Evolutionary conservation across 2,888 invertebrate genomes (phyloP).

Genomic region (Ptychoptera albimana): DNA sequence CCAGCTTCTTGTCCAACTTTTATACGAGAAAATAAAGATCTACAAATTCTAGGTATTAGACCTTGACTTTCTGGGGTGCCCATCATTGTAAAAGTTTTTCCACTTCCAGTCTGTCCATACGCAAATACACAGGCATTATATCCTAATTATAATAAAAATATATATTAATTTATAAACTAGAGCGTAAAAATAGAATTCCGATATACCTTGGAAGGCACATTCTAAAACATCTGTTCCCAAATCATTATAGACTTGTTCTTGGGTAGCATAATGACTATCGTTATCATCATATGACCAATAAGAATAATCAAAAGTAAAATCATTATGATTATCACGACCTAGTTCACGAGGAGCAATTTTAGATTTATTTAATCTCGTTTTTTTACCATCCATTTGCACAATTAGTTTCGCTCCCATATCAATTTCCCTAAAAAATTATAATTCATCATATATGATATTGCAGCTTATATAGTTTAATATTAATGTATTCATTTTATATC

Average conservation of each 20-base stretch:
- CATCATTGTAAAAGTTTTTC: slow-evolving; percentile 89
- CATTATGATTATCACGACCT: slow-evolving; percentile 50
- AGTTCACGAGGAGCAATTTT: slow-evolving; percentile 33
- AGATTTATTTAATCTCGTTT: slow-evolving; percentile 58
- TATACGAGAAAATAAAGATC: slow-evolving; percentile 67
- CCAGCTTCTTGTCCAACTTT: slow-evolving; percentile 65
- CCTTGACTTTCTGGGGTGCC: slow-evolving; percentile 63
- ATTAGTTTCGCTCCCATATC: slow-evolving; percentile 71
- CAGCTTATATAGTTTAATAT: too few relatives aligned
- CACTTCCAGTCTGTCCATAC: slow-evolving; percentile 82
- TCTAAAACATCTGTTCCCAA: slow-evolving; percentile 57
- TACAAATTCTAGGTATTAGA: slow-evolving; percentile 72
- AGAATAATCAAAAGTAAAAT: slow-evolving; percentile 80
- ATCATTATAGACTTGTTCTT: slow-evolving; percentile 62
- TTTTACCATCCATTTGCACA: slow-evolving; percentile 74
- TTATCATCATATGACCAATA: slow-evolving; percentile 67
- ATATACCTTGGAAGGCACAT: slow-evolving; percentile 54
- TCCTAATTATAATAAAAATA: slow-evolving; percentile 14
- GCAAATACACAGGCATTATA: slow-evolving; percentile 87
- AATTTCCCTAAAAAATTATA: slow-evolving; percentile 43
- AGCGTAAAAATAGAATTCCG: slow-evolving; percentile 14
- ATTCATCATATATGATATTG: too few relatives aligned
- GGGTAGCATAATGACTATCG: slow-evolving; percentile 58
- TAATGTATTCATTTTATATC: too few relatives aligned
- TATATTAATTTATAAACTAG: background rate